phyloP scores from a whole-genome alignment of 1,140 invertebrate species.

The Matsumurasca onukii region DNA sequence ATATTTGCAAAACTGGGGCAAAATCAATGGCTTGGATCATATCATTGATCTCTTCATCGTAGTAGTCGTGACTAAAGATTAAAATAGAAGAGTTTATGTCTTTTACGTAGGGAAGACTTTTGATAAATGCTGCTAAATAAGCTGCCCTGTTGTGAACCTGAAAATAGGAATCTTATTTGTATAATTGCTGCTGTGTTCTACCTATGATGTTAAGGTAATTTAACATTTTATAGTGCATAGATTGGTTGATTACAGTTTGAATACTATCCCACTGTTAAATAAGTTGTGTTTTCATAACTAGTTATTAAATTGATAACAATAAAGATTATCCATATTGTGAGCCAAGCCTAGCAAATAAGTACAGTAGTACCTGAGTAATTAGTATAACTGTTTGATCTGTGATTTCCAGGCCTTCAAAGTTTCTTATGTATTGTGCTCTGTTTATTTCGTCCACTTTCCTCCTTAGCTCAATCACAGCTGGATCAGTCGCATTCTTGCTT shows the following conservation, averaged over 20 bases:
- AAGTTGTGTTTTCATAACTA: not conserved
- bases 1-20: slow-evolving; percentile 85
- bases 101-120: slow-evolving; percentile 82
- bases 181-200: slow-evolving; percentile 30
- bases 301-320: not conserved
- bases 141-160: slow-evolving; percentile 91
- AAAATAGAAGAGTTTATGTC: slow-evolving; percentile 85
- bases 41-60: slow-evolving; percentile 87
- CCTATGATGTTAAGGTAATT: not conserved
- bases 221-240: not conserved
- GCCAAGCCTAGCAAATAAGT: not conserved
- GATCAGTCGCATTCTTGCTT: not conserved
- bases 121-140: slow-evolving; percentile 89
- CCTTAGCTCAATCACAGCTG: not conserved
- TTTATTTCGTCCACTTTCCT: not conserved
- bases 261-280: not conserved
- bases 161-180: slow-evolving; percentile 29
- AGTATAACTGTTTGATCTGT: not conserved
- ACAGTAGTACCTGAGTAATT: not conserved
- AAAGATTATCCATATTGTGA: not conserved
- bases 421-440: slow-evolving; percentile 5
- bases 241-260: not conserved
- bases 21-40: slow-evolving; percentile 65
- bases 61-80: slow-evolving; percentile 94
- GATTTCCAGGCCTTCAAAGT: not conserved